Conservation (phyloP, 2,797 vertebrate species). For the Coluber constrictor region DNA sequence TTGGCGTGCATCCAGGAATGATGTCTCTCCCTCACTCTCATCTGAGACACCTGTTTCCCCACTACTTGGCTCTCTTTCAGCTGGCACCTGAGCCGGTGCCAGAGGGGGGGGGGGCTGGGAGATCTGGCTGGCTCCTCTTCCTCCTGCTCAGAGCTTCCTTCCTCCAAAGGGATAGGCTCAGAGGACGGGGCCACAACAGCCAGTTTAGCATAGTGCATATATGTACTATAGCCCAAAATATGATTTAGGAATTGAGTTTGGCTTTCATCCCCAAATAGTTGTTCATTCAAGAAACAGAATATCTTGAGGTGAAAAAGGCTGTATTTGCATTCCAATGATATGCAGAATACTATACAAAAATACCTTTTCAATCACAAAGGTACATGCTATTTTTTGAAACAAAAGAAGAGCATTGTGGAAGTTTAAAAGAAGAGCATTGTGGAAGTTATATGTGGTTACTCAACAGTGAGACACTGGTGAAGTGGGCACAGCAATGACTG, state of each 20-base stretch:
- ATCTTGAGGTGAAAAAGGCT: not conserved
- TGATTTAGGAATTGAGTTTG: not conserved
- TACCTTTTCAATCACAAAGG: not conserved
- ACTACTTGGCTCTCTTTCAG: no score
- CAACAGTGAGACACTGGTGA: no score
- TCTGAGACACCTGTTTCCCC: no score
- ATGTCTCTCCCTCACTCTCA: no score
- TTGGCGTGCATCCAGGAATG: no score
- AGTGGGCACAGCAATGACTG: no score
- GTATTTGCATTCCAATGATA: not conserved
- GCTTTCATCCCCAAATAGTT: not conserved
- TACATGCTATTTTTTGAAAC: not conserved
- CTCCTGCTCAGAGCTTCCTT: no score
- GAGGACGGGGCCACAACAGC: no score
- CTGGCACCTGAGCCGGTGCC: no score
- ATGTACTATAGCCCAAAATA: not conserved
- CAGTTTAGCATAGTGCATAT: not conserved
- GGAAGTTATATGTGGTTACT: not conserved
- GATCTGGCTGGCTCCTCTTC: no score
- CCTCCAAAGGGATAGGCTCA: no score
- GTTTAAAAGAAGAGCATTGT: not conserved
- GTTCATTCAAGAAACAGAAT: not conserved
- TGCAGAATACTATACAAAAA: not conserved
- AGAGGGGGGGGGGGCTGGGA: no score
- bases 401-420: not conserved